These are phyloP conservation scores for Ectemnius lituratus DNA, from an alignment of 2,888 invertebrate species.

Conservation along the genomic window DNA sequence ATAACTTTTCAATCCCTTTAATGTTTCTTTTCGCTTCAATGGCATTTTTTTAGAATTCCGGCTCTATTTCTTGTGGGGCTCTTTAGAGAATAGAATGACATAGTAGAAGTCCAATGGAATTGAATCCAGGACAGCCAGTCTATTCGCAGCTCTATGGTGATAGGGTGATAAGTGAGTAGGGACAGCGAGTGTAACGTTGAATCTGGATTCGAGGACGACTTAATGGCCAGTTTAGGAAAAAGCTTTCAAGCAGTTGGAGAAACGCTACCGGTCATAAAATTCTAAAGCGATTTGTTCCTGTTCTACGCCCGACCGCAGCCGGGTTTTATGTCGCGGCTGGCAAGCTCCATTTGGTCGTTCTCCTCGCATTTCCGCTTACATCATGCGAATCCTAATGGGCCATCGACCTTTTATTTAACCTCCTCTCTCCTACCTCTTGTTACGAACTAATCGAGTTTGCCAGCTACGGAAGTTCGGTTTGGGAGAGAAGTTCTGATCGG, in stretches of 20 bases:
- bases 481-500: background rate
- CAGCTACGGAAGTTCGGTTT: background rate
- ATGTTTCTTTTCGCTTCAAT: no score
- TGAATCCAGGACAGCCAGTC: no score
- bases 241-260: constrained; percentile 65
- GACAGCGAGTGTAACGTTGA: constrained; percentile 62
- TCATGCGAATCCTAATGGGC: constrained; percentile 61
- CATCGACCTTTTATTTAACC: constrained; percentile 28
- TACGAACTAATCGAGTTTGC: constrained; percentile 1
- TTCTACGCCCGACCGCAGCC: constrained; percentile 41
- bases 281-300: constrained; percentile 71
- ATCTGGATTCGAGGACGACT: constrained; percentile 59
- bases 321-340: constrained; percentile 60
- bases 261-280: constrained; percentile 73
- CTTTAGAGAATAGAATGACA: no score
- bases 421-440: background rate
- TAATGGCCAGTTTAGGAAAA: constrained; percentile 68
- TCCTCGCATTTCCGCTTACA: constrained; percentile 53
- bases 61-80: no score
- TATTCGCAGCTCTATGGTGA: constrained; percentile 31
- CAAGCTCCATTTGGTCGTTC: constrained; percentile 44
- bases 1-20: no score
- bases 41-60: no score
- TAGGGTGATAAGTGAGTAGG: constrained; percentile 64
- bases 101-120: no score